Conservation (phyloP, 2,888 invertebrate species). For the Agonopterix heracliana region DNA sequence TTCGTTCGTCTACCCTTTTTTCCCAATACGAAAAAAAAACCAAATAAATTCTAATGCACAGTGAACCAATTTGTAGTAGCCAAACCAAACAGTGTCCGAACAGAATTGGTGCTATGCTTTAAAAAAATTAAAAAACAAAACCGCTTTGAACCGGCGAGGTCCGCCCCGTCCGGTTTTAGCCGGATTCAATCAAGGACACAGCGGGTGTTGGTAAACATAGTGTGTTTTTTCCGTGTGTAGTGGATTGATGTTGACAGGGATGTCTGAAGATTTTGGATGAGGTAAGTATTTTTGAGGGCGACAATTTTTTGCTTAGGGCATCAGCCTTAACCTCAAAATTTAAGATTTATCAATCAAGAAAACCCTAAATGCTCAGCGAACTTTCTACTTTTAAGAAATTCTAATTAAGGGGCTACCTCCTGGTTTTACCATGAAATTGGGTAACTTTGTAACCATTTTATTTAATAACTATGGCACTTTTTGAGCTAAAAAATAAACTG, state of each 20-base stretch:
- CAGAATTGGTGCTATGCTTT: background rate
- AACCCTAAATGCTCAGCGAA: no score
- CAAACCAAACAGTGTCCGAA: background rate
- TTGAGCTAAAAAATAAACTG: no score
- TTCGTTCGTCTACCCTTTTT: background rate
- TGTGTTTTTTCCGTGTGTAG: background rate
- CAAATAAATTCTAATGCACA: background rate
- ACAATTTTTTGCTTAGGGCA: no score
- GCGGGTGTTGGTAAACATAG: background rate
- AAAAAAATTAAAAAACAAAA: slow-evolving; percentile 4
- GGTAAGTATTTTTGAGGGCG: no score
- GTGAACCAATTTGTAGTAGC: background rate
- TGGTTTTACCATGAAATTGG: no score
- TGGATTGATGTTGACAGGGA: background rate
- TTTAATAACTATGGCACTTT: no score
- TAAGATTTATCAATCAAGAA: no score
- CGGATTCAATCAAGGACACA: slow-evolving; percentile 7
- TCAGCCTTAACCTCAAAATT: no score
- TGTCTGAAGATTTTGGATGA: background rate
- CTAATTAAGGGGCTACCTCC: no score
- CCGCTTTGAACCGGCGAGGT: slow-evolving; percentile 4
- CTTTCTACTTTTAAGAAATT: no score
- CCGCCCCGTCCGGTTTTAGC: background rate
- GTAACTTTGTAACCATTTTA: no score
- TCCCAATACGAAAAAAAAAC: background rate